Conservation (phyloP, 1,140 invertebrate genomes). For the Heliconius hewitsoni region DNA sequence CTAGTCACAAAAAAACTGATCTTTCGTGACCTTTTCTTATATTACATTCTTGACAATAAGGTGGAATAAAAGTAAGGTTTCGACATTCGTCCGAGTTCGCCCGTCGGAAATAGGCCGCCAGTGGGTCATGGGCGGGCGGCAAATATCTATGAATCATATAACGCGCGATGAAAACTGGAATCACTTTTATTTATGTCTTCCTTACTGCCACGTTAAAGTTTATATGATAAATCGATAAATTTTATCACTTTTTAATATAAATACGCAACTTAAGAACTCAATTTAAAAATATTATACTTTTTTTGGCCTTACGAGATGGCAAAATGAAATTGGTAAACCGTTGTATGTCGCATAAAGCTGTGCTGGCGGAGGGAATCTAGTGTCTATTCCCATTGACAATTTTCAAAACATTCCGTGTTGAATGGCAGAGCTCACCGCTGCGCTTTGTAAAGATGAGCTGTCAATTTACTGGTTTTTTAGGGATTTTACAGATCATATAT, state of each 20-base stretch:
- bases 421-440: too few species aligned
- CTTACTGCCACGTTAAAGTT: background rate
- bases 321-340: too few species aligned
- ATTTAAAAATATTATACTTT: background rate
- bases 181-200: constrained; percentile 11
- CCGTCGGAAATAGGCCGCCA: constrained; percentile 25
- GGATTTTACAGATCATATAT: too few species aligned
- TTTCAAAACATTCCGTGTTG: too few species aligned
- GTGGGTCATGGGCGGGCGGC: constrained; percentile 29
- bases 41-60: constrained; percentile 4
- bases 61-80: constrained; percentile 11
- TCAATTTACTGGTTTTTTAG: too few species aligned
- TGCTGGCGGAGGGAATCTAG: too few species aligned
- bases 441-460: too few species aligned
- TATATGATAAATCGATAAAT: background rate
- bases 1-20: background rate
- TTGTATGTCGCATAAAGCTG: too few species aligned
- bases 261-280: background rate
- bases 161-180: constrained; percentile 16
- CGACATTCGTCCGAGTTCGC: constrained; percentile 23
- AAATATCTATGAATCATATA: constrained; percentile 29
- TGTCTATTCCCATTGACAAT: too few species aligned
- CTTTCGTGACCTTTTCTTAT: background rate
- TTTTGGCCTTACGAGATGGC: background rate
- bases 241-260: background rate